Percentiles rank a stretch among this genome's conserved stretches.
Conservation (phyloP, 2,888 invertebrate genomes). For the Oeneis ivallda region DNA sequence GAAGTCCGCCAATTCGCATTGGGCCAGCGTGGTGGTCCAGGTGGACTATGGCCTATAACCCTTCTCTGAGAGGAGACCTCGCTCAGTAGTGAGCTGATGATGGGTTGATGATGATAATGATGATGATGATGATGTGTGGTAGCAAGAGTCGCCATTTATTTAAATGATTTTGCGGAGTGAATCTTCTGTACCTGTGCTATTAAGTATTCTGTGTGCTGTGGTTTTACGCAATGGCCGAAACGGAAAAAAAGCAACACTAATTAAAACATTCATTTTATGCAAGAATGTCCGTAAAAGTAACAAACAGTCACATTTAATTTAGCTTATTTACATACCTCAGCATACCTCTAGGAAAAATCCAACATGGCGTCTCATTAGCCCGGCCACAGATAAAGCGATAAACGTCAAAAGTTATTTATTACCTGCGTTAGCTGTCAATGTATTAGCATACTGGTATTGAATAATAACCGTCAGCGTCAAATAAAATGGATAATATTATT, state of each 20-base stretch:
- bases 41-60: too few species aligned
- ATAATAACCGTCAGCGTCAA: neutral
- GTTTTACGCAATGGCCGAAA: too few species aligned
- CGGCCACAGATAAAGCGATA: slow-evolving; percentile 54
- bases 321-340: slow-evolving; percentile 8
- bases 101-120: too few species aligned
- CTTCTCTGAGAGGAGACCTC: too few species aligned
- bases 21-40: too few species aligned
- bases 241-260: neutral
- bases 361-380: slow-evolving; percentile 43
- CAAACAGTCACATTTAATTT: slow-evolving; percentile 11
- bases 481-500: neutral
- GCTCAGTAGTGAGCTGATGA: too few species aligned
- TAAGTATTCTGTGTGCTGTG: too few species aligned
- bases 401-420: slow-evolving; percentile 48
- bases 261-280: slow-evolving; percentile 16
- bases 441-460: slow-evolving; percentile 44
- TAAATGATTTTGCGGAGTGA: too few species aligned
- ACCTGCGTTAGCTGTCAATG: slow-evolving; percentile 26
- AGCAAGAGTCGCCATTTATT: too few species aligned
- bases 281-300: slow-evolving; percentile 21
- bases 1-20: too few species aligned
- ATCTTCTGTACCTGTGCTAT: too few species aligned
- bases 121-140: too few species aligned
- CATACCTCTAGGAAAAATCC: slow-evolving; percentile 5